phyloP scores from a whole-genome alignment of 1,140 invertebrate species.

The Cherax quadricarinatus region DNA sequence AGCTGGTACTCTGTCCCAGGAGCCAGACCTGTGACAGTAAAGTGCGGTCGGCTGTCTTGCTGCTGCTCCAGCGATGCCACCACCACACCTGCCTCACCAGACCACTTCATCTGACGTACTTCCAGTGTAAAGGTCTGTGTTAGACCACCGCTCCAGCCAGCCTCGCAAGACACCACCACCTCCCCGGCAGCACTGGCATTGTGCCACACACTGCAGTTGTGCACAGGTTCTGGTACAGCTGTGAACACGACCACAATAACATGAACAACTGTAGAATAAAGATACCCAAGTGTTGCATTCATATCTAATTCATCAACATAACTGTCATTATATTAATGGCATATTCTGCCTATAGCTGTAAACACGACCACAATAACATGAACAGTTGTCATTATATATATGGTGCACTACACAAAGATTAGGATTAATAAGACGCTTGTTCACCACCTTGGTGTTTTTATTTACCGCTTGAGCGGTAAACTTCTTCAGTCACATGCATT shows the following conservation, averaged over 20 bases:
- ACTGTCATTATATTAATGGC: too few species aligned
- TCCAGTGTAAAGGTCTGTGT: conserved; percentile 88
- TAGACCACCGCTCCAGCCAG: conserved; percentile 90
- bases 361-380: too few species aligned
- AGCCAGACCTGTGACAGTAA: conserved; percentile 82
- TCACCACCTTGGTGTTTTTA: too few species aligned
- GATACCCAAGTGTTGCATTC: too few species aligned
- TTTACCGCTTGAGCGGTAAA: too few species aligned
- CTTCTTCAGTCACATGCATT: too few species aligned
- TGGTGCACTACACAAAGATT: too few species aligned
- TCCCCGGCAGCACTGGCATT: conserved; percentile 80
- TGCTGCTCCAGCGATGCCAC: conserved; percentile 14
- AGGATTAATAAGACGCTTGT: too few species aligned
- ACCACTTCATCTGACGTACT: conserved; percentile 73
- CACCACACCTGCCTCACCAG: neutral
- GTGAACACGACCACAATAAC: conserved; percentile 47
- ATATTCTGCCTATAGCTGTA: too few species aligned
- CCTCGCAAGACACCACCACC: conserved; percentile 84
- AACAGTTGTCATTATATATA: too few species aligned
- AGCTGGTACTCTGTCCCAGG: conserved; percentile 83
- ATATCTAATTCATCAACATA: too few species aligned
- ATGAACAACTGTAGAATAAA: too few species aligned
- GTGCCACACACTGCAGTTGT: conserved; percentile 90
- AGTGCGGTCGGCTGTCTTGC: conserved; percentile 78
- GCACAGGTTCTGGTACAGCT: conserved; percentile 89